Evolutionary conservation across 2,888 invertebrate species (phyloP).

Genomic region (Xanthorhoe designata): DNA sequence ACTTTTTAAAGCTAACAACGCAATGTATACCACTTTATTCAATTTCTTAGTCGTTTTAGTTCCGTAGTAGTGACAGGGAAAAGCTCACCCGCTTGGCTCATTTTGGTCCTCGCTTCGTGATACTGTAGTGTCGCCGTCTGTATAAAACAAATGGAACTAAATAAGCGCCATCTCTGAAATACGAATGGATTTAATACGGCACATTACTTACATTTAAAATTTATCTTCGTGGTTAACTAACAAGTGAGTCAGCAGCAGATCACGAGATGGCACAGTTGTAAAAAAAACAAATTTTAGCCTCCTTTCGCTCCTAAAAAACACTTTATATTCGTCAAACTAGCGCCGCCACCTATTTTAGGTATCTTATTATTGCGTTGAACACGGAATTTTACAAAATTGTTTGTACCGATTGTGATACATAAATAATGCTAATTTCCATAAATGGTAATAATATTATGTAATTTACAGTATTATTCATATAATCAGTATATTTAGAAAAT

Average conservation of each 20-base stretch:
- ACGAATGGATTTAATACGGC: background rate
- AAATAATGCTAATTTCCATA: too few species aligned
- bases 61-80: constrained; percentile 44
- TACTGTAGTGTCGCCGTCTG: constrained; percentile 49
- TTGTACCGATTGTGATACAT: too few species aligned
- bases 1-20: constrained; percentile 34
- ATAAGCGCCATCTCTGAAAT: constrained; percentile 57
- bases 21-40: constrained; percentile 50
- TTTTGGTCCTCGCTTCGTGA: constrained; percentile 32
- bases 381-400: too few species aligned
- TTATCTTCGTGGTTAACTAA: background rate
- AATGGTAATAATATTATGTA: too few species aligned
- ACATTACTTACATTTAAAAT: background rate
- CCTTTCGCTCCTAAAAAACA: too few species aligned
- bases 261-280: constrained; percentile 26
- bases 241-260: background rate
- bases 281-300: too few species aligned
- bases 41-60: constrained; percentile 2
- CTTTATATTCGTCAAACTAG: too few species aligned
- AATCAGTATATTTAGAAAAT: too few species aligned
- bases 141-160: constrained; percentile 25
- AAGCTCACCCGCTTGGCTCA: constrained; percentile 51
- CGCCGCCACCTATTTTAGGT: too few species aligned
- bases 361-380: too few species aligned
- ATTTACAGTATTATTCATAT: too few species aligned